Conservation (phyloP, 2,113 vertebrate species). For the Gambusia holbrooki region DNA sequence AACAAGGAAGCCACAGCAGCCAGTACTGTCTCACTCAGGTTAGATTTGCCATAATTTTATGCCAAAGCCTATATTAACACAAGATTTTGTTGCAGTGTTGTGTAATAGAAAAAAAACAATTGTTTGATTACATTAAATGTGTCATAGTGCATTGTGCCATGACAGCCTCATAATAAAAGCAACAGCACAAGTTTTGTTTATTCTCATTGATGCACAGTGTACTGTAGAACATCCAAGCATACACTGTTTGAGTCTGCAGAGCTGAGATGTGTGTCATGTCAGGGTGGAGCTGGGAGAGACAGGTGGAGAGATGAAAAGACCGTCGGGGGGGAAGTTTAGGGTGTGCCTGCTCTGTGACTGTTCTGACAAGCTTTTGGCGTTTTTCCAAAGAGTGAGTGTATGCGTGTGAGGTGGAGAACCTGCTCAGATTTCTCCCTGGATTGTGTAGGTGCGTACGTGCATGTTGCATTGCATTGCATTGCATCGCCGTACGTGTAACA, state of each 20-base stretch:
- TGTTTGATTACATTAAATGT: slow-evolving; percentile 11
- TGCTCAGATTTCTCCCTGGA: slow-evolving; percentile 50
- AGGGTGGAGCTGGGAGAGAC: slow-evolving; percentile 59
- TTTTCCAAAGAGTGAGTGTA: slow-evolving; percentile 54
- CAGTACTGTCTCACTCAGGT: too few species aligned
- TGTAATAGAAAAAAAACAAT: background rate
- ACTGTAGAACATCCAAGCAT: slow-evolving; percentile 31
- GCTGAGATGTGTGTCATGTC: slow-evolving; percentile 44
- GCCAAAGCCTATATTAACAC: background rate
- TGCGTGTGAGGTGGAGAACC: slow-evolving; percentile 25
- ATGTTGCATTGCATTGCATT: slow-evolving; percentile 7
- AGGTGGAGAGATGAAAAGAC: slow-evolving; percentile 71
- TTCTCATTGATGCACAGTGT: slow-evolving; percentile 2
- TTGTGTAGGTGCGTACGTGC: slow-evolving; percentile 53
- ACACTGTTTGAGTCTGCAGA: slow-evolving; percentile 26
- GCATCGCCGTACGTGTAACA: background rate
- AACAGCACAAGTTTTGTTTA: slow-evolving; percentile 25
- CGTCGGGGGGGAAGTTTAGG: slow-evolving; percentile 31
- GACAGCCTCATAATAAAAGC: slow-evolving; percentile 25
- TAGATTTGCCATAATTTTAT: too few species aligned
- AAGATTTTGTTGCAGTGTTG: background rate
- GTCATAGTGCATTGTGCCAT: slow-evolving; percentile 10
- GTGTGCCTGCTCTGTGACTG: slow-evolving; percentile 60
- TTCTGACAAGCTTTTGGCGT: slow-evolving; percentile 76
- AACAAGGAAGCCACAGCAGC: too few species aligned